These are phyloP conservation scores for Clarias batrachus DNA, from an alignment of 2,113 vertebrate genomes.

Conservation along the genomic window DNA sequence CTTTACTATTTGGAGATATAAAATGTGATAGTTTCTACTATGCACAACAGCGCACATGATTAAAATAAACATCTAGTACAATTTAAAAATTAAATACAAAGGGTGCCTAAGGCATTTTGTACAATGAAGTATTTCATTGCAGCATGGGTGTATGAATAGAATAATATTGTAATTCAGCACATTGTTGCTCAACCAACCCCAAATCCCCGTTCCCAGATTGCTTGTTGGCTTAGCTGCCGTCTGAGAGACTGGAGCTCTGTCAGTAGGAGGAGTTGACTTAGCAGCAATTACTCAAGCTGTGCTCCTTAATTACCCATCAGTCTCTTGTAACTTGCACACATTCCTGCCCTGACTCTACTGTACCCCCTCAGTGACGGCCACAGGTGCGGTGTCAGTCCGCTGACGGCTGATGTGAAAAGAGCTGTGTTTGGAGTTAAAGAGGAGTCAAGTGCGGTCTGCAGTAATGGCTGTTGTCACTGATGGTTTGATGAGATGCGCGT, in stretches of 20 bases:
- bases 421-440: slow-evolving; percentile 5
- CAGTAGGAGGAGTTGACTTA: slow-evolving; percentile 20
- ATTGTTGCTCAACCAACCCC: not conserved
- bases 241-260: not conserved
- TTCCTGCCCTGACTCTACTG: slow-evolving; percentile 60
- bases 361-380: not conserved
- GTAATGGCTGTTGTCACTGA: slow-evolving; percentile 23
- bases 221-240: not conserved
- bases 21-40: not conserved
- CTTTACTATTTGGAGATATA: not conserved
- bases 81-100: not conserved
- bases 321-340: slow-evolving; percentile 49
- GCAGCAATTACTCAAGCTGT: slow-evolving; percentile 18
- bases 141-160: not conserved
- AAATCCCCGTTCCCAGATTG: not conserved
- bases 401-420: slow-evolving; percentile 6
- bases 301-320: slow-evolving; percentile 27
- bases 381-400: slow-evolving; percentile 19
- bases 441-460: slow-evolving; percentile 14
- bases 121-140: not conserved
- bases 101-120: not conserved
- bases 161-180: not conserved
- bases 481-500: not conserved
- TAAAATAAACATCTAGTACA: not conserved
- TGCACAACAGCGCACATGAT: not conserved